Percentiles rank a stretch among this genome's conserved stretches.
These are phyloP conservation scores for Epistrophe grossulariae DNA, from an alignment of 2,888 invertebrate genomes.

Conservation along the genomic window DNA sequence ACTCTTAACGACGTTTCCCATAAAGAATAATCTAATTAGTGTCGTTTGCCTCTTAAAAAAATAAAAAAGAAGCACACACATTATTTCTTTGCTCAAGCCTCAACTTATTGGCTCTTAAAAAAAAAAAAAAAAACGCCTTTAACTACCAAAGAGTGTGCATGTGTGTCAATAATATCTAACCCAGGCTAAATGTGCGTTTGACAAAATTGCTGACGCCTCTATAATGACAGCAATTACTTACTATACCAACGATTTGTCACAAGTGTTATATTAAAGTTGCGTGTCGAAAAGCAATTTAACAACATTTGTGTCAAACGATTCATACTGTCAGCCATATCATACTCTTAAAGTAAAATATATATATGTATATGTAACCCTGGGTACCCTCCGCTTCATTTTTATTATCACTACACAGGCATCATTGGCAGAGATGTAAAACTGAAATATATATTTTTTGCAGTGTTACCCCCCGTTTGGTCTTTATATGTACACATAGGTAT, in stretches of 20 bases:
- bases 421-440: neutral
- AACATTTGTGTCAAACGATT: constrained; percentile 31
- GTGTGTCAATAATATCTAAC: neutral
- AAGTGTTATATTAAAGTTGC: constrained; percentile 17
- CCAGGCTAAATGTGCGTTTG: neutral
- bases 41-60: neutral
- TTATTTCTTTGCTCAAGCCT: neutral
- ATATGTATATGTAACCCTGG: neutral
- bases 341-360: neutral
- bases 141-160: neutral
- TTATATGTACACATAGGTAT: too few relatives aligned
- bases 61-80: neutral
- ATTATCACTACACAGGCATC: too few relatives aligned
- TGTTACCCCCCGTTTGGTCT: neutral
- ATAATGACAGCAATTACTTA: constrained; percentile 23
- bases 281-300: constrained; percentile 28
- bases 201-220: constrained; percentile 24
- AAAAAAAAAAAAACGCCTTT: neutral
- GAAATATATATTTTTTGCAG: constrained; percentile 6
- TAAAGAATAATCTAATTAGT: neutral
- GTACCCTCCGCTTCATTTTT: neutral
- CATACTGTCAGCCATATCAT: neutral
- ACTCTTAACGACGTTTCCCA: neutral
- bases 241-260: constrained; percentile 2
- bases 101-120: constrained; percentile 2